These are phyloP conservation scores for Simalia tracyae DNA, from an alignment of 2,797 vertebrate species.

Conservation along the genomic window DNA sequence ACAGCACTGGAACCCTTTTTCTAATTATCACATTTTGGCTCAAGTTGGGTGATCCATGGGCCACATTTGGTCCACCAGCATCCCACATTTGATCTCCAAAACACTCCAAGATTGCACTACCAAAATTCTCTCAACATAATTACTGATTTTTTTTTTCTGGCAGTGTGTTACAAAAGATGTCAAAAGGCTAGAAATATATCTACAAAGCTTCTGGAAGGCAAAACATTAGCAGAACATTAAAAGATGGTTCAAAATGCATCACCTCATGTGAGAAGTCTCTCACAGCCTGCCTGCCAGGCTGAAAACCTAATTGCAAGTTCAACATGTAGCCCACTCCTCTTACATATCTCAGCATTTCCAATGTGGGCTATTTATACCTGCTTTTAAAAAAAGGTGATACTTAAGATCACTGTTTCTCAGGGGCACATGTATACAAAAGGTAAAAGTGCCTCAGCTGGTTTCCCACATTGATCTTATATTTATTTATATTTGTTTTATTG, in stretches of 20 bases:
- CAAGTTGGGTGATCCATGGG: background rate
- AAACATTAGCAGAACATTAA: background rate
- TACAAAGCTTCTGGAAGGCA: background rate
- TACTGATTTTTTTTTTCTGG: background rate
- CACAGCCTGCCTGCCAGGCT: background rate
- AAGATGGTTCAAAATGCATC: background rate
- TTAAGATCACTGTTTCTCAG: background rate
- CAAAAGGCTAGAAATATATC: background rate
- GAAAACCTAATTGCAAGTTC: background rate
- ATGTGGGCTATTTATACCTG: background rate
- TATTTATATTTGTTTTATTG: background rate
- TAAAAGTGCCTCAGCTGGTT: background rate
- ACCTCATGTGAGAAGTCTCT: background rate
- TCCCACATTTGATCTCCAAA: background rate
- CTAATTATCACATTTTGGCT: background rate
- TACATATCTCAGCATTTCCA: background rate
- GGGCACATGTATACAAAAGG: background rate
- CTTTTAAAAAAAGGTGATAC: background rate
- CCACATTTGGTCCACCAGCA: background rate
- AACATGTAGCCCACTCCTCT: background rate
- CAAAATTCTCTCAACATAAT: background rate
- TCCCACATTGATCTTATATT: background rate
- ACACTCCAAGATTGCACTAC: background rate
- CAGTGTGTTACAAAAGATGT: background rate
- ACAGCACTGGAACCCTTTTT: background rate